Evolutionary conservation across 2,888 invertebrate genomes (phyloP).

Genomic region (Eristalis tenax): DNA sequence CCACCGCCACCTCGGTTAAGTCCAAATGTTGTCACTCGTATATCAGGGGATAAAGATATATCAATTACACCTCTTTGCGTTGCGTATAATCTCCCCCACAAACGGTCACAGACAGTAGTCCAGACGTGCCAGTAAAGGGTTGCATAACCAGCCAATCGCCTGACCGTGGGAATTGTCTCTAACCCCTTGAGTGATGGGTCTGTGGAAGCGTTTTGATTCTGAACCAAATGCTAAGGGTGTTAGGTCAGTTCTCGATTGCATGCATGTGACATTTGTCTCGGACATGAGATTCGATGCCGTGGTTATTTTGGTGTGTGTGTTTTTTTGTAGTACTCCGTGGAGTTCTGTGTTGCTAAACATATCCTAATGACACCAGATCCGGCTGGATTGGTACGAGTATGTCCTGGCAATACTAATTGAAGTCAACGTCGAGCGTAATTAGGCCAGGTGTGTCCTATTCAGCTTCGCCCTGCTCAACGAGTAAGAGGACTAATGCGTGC

Average conservation of each 20-base stretch:
- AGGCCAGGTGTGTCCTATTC: conserved; percentile 51
- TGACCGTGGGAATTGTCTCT: conserved; percentile 65
- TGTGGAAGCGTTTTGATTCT: conserved; percentile 43
- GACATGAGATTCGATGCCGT: conserved; percentile 17
- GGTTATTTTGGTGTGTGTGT: conserved; percentile 2
- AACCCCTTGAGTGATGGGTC: conserved; percentile 40
- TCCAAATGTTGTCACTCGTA: conserved; percentile 38
- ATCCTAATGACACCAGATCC: conserved; percentile 57
- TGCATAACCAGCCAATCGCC: conserved; percentile 42
- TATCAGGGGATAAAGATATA: conserved; percentile 56
- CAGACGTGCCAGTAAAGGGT: conserved; percentile 48
- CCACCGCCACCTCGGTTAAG: conserved; percentile 10
- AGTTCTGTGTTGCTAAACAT: conserved; percentile 49
- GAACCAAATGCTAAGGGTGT: conserved; percentile 51
- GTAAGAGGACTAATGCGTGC: conserved; percentile 1
- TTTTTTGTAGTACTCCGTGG: background rate
- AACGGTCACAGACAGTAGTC: conserved; percentile 49
- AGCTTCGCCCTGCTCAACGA: conserved; percentile 2
- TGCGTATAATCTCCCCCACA: conserved; percentile 29
- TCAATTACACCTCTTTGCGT: conserved; percentile 56
- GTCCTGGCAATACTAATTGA: conserved; percentile 56
- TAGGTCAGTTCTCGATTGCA: conserved; percentile 50
- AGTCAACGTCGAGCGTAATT: conserved; percentile 59
- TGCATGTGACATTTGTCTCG: conserved; percentile 26
- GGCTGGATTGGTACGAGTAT: conserved; percentile 49